Conservation (phyloP, 2,888 invertebrate genomes). For the Lycaena phlaeas region DNA sequence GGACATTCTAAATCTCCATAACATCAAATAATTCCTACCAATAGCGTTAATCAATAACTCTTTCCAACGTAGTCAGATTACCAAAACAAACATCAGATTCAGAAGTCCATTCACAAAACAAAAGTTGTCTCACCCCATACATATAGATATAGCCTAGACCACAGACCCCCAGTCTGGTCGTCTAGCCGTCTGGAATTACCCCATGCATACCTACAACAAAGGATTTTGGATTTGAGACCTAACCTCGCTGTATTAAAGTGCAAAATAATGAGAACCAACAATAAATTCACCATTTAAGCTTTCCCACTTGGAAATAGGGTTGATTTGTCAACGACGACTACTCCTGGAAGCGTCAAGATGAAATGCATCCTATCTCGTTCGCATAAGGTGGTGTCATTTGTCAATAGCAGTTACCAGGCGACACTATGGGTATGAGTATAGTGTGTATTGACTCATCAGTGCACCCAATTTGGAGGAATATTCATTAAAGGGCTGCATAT, state of each 20-base stretch:
- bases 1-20: too few species aligned
- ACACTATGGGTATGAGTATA: slow-evolving; percentile 15
- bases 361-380: slow-evolving; percentile 13
- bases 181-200: slow-evolving; percentile 28
- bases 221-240: slow-evolving; percentile 13
- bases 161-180: slow-evolving; percentile 28
- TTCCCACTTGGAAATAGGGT: slow-evolving; percentile 12
- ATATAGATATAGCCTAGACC: slow-evolving; percentile 16
- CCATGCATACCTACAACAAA: slow-evolving; percentile 17
- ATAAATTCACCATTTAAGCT: slow-evolving; percentile 9
- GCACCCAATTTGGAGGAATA: slow-evolving; percentile 17
- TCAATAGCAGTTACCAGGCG: slow-evolving; percentile 17
- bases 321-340: slow-evolving; percentile 13
- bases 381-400: slow-evolving; percentile 9
- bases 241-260: slow-evolving; percentile 14
- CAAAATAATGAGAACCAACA: slow-evolving; percentile 14
- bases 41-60: not conserved
- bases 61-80: not conserved
- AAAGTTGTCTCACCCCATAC: slow-evolving; percentile 11
- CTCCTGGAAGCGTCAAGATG: not conserved
- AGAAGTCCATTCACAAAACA: slow-evolving; percentile 8
- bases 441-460: slow-evolving; percentile 17
- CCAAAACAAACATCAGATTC: slow-evolving; percentile 8
- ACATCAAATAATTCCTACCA: too few species aligned
- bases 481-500: slow-evolving; percentile 7